Percentiles rank a stretch among this genome's conserved stretches.
These are phyloP conservation scores for Lepisosteus osseus DNA, from an alignment of 2,113 vertebrate genomes.

Conservation along the genomic window DNA sequence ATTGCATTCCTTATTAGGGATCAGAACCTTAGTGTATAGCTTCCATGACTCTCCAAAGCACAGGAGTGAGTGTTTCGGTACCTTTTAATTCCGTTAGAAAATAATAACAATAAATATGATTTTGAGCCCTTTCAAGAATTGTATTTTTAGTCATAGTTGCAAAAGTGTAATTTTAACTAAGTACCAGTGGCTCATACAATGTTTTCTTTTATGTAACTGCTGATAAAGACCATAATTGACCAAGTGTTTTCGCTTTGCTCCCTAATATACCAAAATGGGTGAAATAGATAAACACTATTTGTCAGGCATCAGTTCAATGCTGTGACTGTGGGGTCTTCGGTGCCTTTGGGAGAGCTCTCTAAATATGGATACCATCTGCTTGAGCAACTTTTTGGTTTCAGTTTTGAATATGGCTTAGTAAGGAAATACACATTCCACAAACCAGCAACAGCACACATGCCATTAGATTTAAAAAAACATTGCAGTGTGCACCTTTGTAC, in stretches of 20 bases:
- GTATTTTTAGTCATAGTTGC: conserved; percentile 4
- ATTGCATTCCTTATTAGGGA: not conserved
- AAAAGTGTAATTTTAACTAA: conserved; percentile 33
- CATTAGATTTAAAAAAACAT: not conserved
- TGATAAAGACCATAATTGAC: not conserved
- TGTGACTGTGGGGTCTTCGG: conserved; percentile 2
- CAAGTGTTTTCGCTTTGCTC: conserved; percentile 33
- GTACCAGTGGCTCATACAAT: conserved; percentile 1
- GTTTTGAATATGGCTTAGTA: not conserved
- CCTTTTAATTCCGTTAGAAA: not conserved
- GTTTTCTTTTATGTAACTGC: not conserved
- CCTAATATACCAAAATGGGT: conserved; percentile 28
- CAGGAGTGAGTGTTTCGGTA: conserved; percentile 36
- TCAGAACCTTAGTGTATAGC: not conserved
- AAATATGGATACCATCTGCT: conserved; percentile 18
- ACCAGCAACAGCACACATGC: not conserved
- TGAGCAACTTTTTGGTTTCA: conserved; percentile 5
- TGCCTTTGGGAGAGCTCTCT: conserved; percentile 5
- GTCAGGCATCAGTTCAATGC: conserved; percentile 6
- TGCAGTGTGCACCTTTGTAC: too few species aligned
- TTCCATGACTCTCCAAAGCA: not conserved
- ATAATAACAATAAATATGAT: too few species aligned
- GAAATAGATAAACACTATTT: conserved; percentile 2
- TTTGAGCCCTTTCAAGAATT: too few species aligned
- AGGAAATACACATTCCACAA: conserved; percentile 3